Evolutionary conservation across 2,888 invertebrate genomes (phyloP).

Genomic region (Heteropelma amictum): DNA sequence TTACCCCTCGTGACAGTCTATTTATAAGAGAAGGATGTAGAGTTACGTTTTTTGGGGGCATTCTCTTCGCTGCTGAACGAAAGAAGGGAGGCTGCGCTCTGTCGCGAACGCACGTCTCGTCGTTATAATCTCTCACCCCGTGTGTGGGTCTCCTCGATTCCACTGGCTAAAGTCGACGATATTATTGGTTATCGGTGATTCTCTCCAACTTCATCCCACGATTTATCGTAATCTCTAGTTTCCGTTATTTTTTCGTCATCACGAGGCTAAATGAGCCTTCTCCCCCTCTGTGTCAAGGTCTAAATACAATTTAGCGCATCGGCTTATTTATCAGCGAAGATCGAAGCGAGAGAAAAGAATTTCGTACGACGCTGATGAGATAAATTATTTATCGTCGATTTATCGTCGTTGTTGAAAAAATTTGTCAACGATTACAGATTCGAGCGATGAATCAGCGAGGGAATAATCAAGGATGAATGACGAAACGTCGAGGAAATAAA

Average conservation of each 20-base stretch:
- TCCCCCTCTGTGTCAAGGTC: background rate
- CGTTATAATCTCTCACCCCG: constrained; percentile 64
- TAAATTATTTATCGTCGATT: too few species aligned
- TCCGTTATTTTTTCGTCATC: constrained; percentile 13
- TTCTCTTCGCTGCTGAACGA: too few species aligned
- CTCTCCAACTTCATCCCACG: constrained; percentile 3
- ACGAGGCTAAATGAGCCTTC: too few species aligned
- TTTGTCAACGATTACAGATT: constrained; percentile 3
- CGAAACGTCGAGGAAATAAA: background rate
- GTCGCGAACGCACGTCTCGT: constrained; percentile 71
- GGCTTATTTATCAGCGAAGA: constrained; percentile 44
- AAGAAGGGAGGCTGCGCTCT: too few species aligned
- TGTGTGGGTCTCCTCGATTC: constrained; percentile 30
- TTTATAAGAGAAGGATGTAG: too few species aligned
- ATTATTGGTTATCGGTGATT: constrained; percentile 72
- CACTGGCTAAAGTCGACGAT: constrained; percentile 39
- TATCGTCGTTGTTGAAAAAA: constrained; percentile 14
- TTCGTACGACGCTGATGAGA: too few species aligned
- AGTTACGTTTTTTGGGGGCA: too few species aligned
- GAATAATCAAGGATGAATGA: background rate
- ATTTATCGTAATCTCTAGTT: constrained; percentile 39
- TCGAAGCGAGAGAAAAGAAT: too few species aligned
- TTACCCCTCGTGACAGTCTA: constrained; percentile 22
- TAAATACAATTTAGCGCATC: constrained; percentile 41
- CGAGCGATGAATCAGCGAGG: background rate